Base-by-base conservation (phyloP, 2,888 invertebrate genomes). In the Alcis repandata region DNA sequence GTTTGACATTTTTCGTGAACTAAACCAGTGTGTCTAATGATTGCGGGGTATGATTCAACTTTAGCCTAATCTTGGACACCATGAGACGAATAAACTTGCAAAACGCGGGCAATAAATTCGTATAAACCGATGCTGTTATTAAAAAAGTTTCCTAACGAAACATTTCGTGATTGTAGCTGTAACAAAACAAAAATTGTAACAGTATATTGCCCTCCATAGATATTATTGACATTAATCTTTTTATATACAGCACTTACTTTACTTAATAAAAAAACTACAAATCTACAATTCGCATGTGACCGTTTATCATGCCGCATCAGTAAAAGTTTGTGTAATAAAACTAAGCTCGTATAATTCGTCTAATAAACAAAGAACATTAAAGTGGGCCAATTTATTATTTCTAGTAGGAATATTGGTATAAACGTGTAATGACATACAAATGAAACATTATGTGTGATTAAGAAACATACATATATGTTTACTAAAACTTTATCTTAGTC, bases 1-100 rank as follows among this genome's bases (percentile, higher is more conserved):
- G 59, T 63, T 69, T 60, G 22, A 41, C 69, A 38, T 64, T 54
- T 63, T 71, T 19, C 63, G 22, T 59, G 36, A 15, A 41, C 27
- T n/a, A 57, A 43, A 49, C n/a, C 17, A 22, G 10, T 45, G 22
- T 22, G 40, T 52, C 36, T 22, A 45, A 45, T 38, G 43, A 49
- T 15, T 43, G 13, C n/a, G 49, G 56, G 41, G 10, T 56, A 56
- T 62, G 54, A 52, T 52, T 9, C 32, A 48, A 54, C 54, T 20
- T 1, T 15, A 17, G 17, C 3, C n/a, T 6, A 1, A 13, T 0
- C 4, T n/a, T 6, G n/a, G n/a, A n/a, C 38, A 13, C n/a, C 13
- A 38, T 38, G n/a, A 38, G 6, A 38, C 38, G 6, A 13, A n/a
- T n/a, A 38, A 38, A 41, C 0, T 41, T 17, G 3, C 8, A 13